Evolutionary conservation across 2,888 invertebrate genomes (phyloP).

Genomic region (Lamproptera curius): DNA sequence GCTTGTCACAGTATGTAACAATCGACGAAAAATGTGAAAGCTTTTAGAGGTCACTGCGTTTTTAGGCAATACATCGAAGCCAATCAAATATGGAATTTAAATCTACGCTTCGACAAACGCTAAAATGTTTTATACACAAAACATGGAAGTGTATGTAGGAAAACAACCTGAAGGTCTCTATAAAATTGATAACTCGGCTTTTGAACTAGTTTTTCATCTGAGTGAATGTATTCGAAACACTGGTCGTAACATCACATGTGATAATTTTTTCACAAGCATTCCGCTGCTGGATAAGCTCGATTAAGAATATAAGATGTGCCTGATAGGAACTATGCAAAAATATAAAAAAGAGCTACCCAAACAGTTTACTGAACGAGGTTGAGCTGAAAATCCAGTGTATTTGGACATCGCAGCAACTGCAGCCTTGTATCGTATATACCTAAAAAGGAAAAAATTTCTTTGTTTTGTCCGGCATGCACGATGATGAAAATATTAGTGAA

Average conservation of each 20-base stretch:
- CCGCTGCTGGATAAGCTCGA: no score
- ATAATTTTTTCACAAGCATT: background rate
- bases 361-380: no score
- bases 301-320: no score
- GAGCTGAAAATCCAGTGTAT: no score
- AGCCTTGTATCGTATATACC: background rate
- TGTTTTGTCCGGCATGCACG: background rate
- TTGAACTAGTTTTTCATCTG: background rate
- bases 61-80: slow-evolving; percentile 24
- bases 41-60: slow-evolving; percentile 24
- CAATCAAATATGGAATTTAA: slow-evolving; percentile 27
- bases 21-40: slow-evolving; percentile 26
- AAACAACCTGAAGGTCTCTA: slow-evolving; percentile 23
- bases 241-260: background rate
- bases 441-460: background rate
- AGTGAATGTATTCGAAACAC: background rate
- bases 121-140: slow-evolving; percentile 23
- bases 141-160: slow-evolving; percentile 27
- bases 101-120: slow-evolving; percentile 24
- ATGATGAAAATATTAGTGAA: background rate
- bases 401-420: background rate
- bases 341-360: no score
- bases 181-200: background rate
- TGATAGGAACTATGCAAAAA: no score
- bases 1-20: no score